Base-by-base conservation (phyloP, 2,888 invertebrate species). In the Cheilosia urbana region DNA sequence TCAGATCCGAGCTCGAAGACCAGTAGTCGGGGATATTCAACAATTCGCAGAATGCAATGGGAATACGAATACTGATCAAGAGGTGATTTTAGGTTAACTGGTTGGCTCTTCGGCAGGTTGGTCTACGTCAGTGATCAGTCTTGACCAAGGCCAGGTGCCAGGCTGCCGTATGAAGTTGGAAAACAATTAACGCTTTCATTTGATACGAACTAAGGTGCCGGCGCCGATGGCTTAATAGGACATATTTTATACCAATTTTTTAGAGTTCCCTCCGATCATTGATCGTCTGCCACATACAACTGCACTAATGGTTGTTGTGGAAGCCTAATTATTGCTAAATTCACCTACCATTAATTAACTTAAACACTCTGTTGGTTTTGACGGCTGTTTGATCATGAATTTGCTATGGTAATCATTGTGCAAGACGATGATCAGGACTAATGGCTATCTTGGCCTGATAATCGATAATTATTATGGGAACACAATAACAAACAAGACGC, bases 1-100 rank as follows among this genome's bases (percentile, higher is more conserved):
- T 45, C 34, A 11, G 0, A 4, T 13, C 37, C 37, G 37, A 37
- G 37, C 13, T n/a, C 21, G 30, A 53, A 40, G 62, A 62, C 51
- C 60, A 40, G 58, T 60, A 49, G 49, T 30, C 17, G 42, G 9
- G 9, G 49, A 34, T 24, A 30, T 45, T 47, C n/a, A 30, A 27
- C 19, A 30, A 63, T 63, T 30, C 13, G 15, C 30, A 19, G 6
- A 47, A 27, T 15, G 11, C 40, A 13, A 19, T 15, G 40, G 13
- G 30, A 30, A 27, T 62, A 17, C 17, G 27, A 30, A 45, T 24
- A 24, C 9, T 49, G 13, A 49, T 19, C 13, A 21, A 51, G 0
- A 9, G 15, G 21, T 51, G 15, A 42, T 60, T 60, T 30, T 30
- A 15, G 63, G 63, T 47, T 21, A 63, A 30, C 49, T 2, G 47